phyloP scores from a whole-genome alignment of 2,888 invertebrate genomes.

The Tromatobia lineatoria region DNA sequence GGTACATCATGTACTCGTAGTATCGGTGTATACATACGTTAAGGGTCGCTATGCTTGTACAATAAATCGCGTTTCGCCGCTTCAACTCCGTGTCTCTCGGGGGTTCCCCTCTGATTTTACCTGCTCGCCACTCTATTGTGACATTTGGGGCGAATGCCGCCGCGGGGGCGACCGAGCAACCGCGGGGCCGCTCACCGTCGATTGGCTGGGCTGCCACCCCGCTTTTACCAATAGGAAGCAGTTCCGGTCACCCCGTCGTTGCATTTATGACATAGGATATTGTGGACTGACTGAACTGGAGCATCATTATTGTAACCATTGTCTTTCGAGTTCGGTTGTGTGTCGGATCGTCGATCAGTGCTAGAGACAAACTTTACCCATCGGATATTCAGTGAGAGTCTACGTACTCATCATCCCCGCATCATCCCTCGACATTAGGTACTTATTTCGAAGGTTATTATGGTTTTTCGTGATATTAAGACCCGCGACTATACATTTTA shows the following conservation, averaged over 20 bases:
- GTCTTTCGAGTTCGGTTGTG: constrained; percentile 78
- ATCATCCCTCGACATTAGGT: background rate
- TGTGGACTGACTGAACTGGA: constrained; percentile 76
- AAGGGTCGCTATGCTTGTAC: constrained; percentile 52
- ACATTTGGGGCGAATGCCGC: constrained; percentile 68
- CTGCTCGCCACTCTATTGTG: constrained; percentile 70
- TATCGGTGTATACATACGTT: constrained; percentile 32
- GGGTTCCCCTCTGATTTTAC: constrained; percentile 74
- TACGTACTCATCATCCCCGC: background rate
- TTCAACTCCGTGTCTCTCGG: constrained; percentile 46
- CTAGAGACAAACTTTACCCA: constrained; percentile 20
- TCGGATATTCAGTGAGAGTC: constrained; percentile 37
- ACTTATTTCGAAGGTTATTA: background rate
- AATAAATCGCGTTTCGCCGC: constrained; percentile 70
- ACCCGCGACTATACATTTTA: background rate
- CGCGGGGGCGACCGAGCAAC: constrained; percentile 65
- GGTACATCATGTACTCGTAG: constrained; percentile 46
- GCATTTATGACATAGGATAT: constrained; percentile 77
- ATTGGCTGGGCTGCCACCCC: constrained; percentile 77
- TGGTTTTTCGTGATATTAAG: background rate
- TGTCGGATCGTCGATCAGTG: constrained; percentile 75
- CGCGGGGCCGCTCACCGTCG: constrained; percentile 71
- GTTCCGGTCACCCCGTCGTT: constrained; percentile 73
- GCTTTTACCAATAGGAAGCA: constrained; percentile 79
- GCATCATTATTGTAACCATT: constrained; percentile 80